Conservation (phyloP, 1,140 invertebrate genomes). For the Zaprionus tsacasi region DNA sequence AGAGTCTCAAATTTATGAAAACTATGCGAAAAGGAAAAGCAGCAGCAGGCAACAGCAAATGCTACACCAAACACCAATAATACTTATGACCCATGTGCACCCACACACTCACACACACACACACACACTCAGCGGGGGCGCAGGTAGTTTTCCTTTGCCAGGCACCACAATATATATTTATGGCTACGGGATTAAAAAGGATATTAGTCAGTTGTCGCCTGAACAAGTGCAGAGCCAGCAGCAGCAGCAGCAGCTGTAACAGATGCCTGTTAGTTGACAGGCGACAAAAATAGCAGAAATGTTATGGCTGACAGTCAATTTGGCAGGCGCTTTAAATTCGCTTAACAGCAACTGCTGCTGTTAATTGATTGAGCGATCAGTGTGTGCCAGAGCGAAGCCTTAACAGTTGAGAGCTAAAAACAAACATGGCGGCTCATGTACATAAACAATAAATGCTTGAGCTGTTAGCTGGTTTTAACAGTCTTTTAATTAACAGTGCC, state of each 20-base stretch:
- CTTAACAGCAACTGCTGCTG: not conserved
- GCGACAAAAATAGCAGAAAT: conserved; percentile 31
- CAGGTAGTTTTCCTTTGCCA: conserved; percentile 25
- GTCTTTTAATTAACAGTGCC: not conserved
- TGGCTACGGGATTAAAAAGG: conserved; percentile 68
- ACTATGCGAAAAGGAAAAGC: conserved; percentile 43
- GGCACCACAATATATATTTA: conserved; percentile 67
- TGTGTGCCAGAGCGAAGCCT: not conserved
- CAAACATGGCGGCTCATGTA: no score
- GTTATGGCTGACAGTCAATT: not conserved
- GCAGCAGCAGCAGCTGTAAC: conserved; percentile 16
- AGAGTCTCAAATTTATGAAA: conserved; percentile 66
- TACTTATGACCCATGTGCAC: conserved; percentile 48
- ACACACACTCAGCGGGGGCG: conserved; percentile 11
- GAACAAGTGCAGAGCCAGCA: conserved; percentile 25
- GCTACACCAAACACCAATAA: conserved; percentile 47
- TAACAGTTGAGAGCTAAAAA: no score
- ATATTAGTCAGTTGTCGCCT: conserved; percentile 65
- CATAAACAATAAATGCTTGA: no score
- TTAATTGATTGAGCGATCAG: not conserved
- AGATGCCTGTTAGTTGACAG: conserved; percentile 31
- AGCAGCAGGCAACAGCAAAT: conserved; percentile 13
- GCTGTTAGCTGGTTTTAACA: not conserved
- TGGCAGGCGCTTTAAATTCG: not conserved
- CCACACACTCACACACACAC: conserved; percentile 20